These are phyloP conservation scores for Hyposoter dolosus DNA, from an alignment of 2,888 invertebrate genomes.

Conservation along the genomic window DNA sequence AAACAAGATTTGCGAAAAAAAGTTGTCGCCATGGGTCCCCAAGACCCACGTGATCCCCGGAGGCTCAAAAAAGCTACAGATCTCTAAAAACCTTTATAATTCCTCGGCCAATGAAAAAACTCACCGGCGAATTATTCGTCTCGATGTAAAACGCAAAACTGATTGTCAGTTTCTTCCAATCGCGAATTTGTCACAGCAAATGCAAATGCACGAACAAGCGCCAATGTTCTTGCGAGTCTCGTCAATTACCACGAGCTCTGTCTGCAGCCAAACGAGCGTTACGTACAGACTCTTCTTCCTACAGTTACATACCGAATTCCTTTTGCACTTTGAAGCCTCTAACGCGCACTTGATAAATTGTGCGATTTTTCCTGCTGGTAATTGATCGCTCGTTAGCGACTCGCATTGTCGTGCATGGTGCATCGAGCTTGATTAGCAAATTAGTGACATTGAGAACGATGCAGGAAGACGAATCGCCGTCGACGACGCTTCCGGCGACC, in stretches of 20 bases:
- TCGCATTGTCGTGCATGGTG: neutral
- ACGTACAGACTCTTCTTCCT: neutral
- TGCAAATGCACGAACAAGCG: constrained; percentile 58
- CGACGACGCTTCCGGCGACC: constrained; percentile 67
- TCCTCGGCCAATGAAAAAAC: constrained; percentile 59
- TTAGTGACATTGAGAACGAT: constrained; percentile 54
- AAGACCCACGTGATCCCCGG: no score
- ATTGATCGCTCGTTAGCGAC: constrained; percentile 12
- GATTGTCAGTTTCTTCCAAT: constrained; percentile 27
- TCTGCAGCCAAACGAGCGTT: constrained; percentile 49
- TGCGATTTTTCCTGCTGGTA: constrained; percentile 2
- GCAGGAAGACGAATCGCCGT: constrained; percentile 81
- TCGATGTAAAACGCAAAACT: constrained; percentile 8
- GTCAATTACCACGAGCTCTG: constrained; percentile 64
- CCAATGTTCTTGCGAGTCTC: constrained; percentile 63
- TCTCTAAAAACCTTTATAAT: constrained; percentile 9
- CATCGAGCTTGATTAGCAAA: constrained; percentile 15
- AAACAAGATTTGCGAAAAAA: no score
- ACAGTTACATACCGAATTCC: no score
- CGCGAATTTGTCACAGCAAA: constrained; percentile 40
- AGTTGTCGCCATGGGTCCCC: no score
- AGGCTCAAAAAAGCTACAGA: neutral
- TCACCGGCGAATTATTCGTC: constrained; percentile 18
- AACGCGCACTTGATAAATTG: neutral
- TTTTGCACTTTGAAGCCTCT: neutral